Evolutionary conservation across 1,140 invertebrate genomes (phyloP), one percentile per base, ranked within the genome.

Genomic region (Dinoponera quadriceps): DNA sequence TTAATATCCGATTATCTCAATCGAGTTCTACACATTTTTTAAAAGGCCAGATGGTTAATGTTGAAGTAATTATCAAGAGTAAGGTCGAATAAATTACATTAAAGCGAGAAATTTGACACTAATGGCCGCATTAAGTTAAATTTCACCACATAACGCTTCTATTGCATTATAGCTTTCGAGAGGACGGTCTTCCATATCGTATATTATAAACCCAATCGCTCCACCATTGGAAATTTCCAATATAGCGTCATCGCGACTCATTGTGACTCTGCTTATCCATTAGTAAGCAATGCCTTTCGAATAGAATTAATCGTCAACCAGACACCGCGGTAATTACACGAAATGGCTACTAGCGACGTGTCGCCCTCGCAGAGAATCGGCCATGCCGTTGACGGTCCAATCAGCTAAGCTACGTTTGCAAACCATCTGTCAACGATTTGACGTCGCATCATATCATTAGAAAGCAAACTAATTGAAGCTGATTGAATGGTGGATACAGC

Each of bases 271-370:
- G 66, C 65, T 72, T 89, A 87, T 89, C 80, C 85, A 89, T 89
- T 89, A 89, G 75, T 81, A 78, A 80, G 87, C 85, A 89, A 89
- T 77, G 83, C 87, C 86, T 88, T 87, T 87, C 86, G 85, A 89
- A 89, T 78, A 80, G 66, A 57, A 89, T 89, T 85, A 89, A 81
- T 83, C 60, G 74, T 69, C 82, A 63, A 59, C 73, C 69, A 25
- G 63, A 82, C 89, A 71, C 65, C 82, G 38, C 63, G 81, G 74
- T 89, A 89, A 89, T 89, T 89, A 89, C 87, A 75, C 72, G 81
- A 82, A 74, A 86, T 84, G 82, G 77, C 51, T 75, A 69, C 38
- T 74, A 51, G 33, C 85, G 49, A 85, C 71, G 78, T 86, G 73
- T 82, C 77, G 72, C 68, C 59, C 73, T 81, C 68, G 68, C 73